Base-by-base conservation (phyloP, 2,113 vertebrate species). In the Hydropotes inermis region DNA sequence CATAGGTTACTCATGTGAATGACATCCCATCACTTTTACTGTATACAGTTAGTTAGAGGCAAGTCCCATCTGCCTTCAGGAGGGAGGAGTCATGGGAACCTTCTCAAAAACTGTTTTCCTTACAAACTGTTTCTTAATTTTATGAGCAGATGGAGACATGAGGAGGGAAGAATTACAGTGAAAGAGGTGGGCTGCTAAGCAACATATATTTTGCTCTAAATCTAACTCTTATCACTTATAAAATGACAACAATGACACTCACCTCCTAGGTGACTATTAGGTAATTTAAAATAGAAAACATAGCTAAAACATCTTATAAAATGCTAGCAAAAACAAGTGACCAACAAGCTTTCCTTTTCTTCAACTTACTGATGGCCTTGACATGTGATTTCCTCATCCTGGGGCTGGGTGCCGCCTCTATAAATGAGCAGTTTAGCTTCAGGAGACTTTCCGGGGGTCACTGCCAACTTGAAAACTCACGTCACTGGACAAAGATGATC, bases 401-500 rank as follows among this genome's bases (percentile, higher is more conserved):
- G 13, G 33, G 5, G 3, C 28, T 91, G 36, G 3, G 30, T 6
- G 1, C 36, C 2, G 27, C 11, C 67, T 94, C 23, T 89, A 3
- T 67, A 67, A 39, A 82, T 33, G 54, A 83, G 25, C 2, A 47
- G 11, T 52, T 87, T 30, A 7, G 7, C 33, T 94, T 30, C 19
- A 70, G 33, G 83, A 81, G 43, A 60, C 36, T 33, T 93, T 82
- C 28, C 60, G 30, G 14, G 3, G 33, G 11, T 70, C 52, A 43
- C 19, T 58, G 83, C 36, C 95, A 96, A 91, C 54, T 86, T 27
- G 28, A 86, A 94, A 94, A 87, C 45, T 57, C 64, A 52, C 13
- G 39, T 39, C 30, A 74, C 70, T 27, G 17, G 54, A 85, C 82
- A 70, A 57, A 8, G 28, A 45, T 28, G 36, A 43, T 70, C 47